Conservation (phyloP, 2,113 vertebrate species). For the Brachypteracias leptosomus region DNA sequence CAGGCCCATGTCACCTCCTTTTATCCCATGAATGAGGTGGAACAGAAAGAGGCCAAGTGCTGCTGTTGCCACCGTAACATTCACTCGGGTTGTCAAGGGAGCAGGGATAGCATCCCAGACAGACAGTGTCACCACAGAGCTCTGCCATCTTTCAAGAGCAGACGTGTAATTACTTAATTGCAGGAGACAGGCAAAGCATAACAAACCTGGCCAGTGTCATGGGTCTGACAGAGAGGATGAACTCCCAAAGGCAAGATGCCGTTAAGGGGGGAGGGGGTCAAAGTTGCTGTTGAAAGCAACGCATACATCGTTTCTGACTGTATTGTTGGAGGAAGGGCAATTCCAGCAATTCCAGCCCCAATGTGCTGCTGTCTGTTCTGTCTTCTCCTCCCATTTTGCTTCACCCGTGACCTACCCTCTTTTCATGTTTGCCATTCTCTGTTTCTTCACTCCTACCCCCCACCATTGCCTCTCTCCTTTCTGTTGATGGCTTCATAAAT, state of each 20-base stretch:
- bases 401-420: neutral
- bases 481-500: constrained; percentile 59
- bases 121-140: neutral
- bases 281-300: neutral
- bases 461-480: neutral
- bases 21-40: neutral
- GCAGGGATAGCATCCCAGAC: neutral
- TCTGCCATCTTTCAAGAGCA: constrained; percentile 16
- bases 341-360: neutral
- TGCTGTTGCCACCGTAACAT: neutral
- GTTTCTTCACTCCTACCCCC: neutral
- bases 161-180: constrained; percentile 56
- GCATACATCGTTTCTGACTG: neutral
- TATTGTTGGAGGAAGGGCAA: constrained; percentile 10
- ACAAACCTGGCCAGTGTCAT: constrained; percentile 6
- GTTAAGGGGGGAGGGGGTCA: neutral
- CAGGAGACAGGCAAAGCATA: constrained; percentile 51
- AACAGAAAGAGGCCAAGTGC: neutral
- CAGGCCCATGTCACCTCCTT: neutral
- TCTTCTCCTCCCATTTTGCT: neutral
- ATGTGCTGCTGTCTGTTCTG: neutral
- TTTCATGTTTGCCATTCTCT: constrained; percentile 21
- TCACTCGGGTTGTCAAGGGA: constrained; percentile 9
- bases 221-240: constrained; percentile 8
- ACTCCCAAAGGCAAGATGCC: constrained; percentile 8